A percentile compares a stretch with the other conserved stretches of the same genome.
phyloP scores from a whole-genome alignment of 1,140 invertebrate genomes.

The Periplaneta americana region DNA sequence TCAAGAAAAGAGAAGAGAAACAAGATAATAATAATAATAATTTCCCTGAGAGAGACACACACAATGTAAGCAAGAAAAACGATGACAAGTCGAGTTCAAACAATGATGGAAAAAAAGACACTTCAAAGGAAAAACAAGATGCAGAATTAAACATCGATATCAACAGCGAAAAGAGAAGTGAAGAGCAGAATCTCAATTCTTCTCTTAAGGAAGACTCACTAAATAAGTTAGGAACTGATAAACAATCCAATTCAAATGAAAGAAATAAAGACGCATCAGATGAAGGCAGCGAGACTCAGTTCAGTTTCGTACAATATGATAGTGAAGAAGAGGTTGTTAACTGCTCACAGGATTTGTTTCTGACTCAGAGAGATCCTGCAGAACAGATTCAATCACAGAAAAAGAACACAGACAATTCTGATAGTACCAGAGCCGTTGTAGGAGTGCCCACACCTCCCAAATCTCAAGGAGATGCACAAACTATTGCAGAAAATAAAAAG shows the following conservation, averaged over 20 bases:
- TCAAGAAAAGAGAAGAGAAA: neutral
- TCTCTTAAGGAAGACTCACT: too few relatives aligned
- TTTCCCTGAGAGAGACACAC: too few relatives aligned
- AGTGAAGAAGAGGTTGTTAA: neutral
- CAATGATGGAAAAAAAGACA: too few relatives aligned
- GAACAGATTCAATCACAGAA: neutral
- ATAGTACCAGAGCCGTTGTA: neutral
- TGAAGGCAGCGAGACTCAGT: neutral
- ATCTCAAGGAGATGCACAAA: neutral
- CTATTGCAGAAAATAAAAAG: neutral
- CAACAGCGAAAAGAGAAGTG: too few relatives aligned
- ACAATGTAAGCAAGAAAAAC: too few relatives aligned
- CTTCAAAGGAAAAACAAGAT: too few relatives aligned
- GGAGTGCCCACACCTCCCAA: neutral
- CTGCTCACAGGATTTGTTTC: neutral
- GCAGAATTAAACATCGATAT: too few relatives aligned
- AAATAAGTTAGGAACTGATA: too few relatives aligned
- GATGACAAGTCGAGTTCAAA: too few relatives aligned
- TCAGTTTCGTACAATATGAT: neutral
- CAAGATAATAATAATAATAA: too few relatives aligned
- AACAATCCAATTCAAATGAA: too few relatives aligned
- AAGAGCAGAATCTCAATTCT: too few relatives aligned
- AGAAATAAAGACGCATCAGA: neutral
- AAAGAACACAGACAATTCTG: neutral
- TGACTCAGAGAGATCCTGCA: neutral